Base-by-base conservation (phyloP, 2,797 vertebrate species). In the Mormyrus hasselquistii region DNA sequence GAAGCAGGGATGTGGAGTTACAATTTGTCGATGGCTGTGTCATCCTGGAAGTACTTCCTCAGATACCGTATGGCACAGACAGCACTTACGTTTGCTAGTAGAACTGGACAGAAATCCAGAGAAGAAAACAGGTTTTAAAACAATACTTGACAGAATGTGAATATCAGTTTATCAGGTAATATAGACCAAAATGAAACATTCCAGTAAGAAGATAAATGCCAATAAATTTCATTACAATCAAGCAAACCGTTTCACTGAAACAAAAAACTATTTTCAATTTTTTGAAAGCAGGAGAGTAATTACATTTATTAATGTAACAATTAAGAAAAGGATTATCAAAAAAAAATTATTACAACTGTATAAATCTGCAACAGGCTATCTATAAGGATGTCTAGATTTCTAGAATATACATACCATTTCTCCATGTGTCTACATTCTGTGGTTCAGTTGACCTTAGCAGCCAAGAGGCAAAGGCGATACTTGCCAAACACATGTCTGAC, bases 381-480 rank as follows among this genome's bases (percentile, higher is more conserved):
- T 79, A 47, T 79, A 47, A 79, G 73, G 73, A 7, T 52, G 85
- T 19, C 50, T 59, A 14, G 3, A 59, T 87, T 38, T 29, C 7
- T 59, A 1, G 50, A 65, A 50, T 25, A 12, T 52, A 90, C 94
- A 0, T 95, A 99, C 99, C 97, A 91, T 98, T 98, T 91, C 99
- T 99, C 99, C 99, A 99, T 90, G 97, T 94, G 16, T 99, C 98
- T 14, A 96, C 97, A 90, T 96, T 95, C 25, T 97, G 96, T 88
- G 98, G 96, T 90, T 98, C 97, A 1, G 96, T 96, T 1, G 97
- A 97, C 93, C 96, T 98, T 91, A 99, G 94, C 0, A 98, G 97
- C 99, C 99, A 99, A 0, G 98, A 98, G 0, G 98, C 97, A 90
- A 99, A 98, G 6, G 97, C 99, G n/a, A 99, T 97, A 87, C 98